Percentiles rank a stretch among this genome's conserved stretches.
Conservation (phyloP, 2,113 vertebrate species). For the Podocnemis expansa region DNA sequence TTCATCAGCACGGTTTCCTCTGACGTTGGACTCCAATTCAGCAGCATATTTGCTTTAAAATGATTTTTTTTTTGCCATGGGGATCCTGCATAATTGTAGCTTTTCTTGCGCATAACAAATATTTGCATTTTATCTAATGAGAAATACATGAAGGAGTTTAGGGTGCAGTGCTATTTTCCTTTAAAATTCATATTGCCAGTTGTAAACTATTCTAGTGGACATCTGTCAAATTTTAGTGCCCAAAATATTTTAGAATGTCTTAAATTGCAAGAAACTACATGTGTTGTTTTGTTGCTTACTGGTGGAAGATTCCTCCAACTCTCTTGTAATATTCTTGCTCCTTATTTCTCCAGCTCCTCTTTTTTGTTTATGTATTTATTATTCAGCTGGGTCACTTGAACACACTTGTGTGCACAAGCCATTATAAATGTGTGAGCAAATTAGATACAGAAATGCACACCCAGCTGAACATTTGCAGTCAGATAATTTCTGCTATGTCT, state of each 20-base stretch:
- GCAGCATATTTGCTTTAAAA: neutral
- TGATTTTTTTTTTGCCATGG: neutral
- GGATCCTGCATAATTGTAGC: neutral
- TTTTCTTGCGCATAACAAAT: neutral
- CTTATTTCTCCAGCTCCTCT: neutral
- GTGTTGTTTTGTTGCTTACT: neutral
- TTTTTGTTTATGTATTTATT: neutral
- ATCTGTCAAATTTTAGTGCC: neutral
- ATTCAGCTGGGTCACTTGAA: neutral
- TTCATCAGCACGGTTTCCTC: neutral
- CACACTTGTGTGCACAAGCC: neutral
- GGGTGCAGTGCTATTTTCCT: neutral
- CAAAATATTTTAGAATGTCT: neutral
- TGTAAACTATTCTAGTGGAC: neutral
- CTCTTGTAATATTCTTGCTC: neutral
- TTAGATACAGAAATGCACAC: neutral
- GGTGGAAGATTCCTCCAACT: neutral
- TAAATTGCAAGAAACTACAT: neutral
- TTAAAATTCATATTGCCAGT: neutral
- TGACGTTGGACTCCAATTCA: neutral
- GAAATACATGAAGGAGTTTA: neutral
- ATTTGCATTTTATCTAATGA: neutral
- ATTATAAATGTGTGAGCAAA: neutral
- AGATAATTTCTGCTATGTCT: neutral
- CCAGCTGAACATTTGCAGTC: neutral